Conservation (phyloP, 2,888 invertebrate species). For the Mechanitis messenoides region DNA sequence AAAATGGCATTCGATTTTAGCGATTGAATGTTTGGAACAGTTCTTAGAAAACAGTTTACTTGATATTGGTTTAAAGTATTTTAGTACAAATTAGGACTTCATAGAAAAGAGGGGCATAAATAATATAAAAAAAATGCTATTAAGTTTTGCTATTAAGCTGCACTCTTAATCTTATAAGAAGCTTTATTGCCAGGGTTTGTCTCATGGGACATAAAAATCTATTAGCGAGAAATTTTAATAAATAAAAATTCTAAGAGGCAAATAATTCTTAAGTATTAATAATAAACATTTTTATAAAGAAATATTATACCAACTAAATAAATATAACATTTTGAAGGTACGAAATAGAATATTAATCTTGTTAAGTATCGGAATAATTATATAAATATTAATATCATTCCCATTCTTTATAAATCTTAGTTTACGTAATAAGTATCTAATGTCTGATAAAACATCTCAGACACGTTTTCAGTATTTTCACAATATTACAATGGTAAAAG, state of each 20-base stretch:
- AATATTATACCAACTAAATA: neutral
- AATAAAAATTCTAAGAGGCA: neutral
- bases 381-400: no score
- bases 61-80: neutral
- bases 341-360: no score
- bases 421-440: no score
- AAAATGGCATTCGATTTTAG: no score
- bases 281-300: neutral
- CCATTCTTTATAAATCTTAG: no score
- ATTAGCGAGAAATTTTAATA: slow-evolving; percentile 1
- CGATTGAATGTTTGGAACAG: no score
- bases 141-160: slow-evolving; percentile 3
- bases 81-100: neutral
- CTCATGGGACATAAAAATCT: slow-evolving; percentile 2
- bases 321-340: no score
- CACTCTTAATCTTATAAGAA: neutral
- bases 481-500: no score
- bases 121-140: neutral
- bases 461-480: no score
- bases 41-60: no score
- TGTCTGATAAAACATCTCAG: no score
- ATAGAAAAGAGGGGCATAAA: neutral
- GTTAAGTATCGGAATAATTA: no score
- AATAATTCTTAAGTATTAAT: neutral
- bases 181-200: slow-evolving; percentile 6